phyloP scores from a whole-genome alignment of 2,888 invertebrate species.

The Aphidius colemani region DNA sequence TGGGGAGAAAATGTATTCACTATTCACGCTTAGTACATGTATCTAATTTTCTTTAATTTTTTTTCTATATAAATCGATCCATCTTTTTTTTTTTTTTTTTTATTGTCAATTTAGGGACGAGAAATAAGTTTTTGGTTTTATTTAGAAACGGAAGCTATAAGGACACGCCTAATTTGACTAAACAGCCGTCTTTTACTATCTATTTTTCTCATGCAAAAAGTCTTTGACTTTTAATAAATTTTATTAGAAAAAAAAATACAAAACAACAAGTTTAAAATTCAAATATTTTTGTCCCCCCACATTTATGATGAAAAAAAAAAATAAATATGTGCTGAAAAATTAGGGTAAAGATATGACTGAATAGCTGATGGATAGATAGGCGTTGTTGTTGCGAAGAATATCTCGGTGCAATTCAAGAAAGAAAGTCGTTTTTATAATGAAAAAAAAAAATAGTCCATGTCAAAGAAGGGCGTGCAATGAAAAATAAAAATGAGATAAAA shows the following conservation, averaged over 20 bases:
- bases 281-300: too few relatives aligned
- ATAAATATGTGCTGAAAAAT: too few relatives aligned
- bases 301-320: too few relatives aligned
- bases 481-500: too few relatives aligned
- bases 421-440: background rate
- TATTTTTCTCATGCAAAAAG: slow-evolving; percentile 13
- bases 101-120: slow-evolving; percentile 14
- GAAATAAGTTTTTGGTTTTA: slow-evolving; percentile 10
- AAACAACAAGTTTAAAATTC: background rate
- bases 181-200: slow-evolving; percentile 13
- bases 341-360: too few relatives aligned
- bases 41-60: background rate
- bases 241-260: slow-evolving; percentile 23
- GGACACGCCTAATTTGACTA: slow-evolving; percentile 42
- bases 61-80: slow-evolving; percentile 14
- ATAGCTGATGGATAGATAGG: too few relatives aligned
- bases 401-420: slow-evolving; percentile 10
- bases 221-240: background rate
- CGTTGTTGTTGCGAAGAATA: background rate
- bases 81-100: slow-evolving; percentile 18
- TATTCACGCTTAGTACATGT: too few relatives aligned
- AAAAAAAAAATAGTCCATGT: background rate
- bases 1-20: background rate
- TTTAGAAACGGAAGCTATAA: slow-evolving; percentile 41
- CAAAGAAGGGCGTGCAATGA: slow-evolving; percentile 11